A percentile compares a stretch with the other conserved stretches of the same genome.
Evolutionary conservation across 2,888 invertebrate genomes (phyloP).

Genomic region (Leucophenga montana): DNA sequence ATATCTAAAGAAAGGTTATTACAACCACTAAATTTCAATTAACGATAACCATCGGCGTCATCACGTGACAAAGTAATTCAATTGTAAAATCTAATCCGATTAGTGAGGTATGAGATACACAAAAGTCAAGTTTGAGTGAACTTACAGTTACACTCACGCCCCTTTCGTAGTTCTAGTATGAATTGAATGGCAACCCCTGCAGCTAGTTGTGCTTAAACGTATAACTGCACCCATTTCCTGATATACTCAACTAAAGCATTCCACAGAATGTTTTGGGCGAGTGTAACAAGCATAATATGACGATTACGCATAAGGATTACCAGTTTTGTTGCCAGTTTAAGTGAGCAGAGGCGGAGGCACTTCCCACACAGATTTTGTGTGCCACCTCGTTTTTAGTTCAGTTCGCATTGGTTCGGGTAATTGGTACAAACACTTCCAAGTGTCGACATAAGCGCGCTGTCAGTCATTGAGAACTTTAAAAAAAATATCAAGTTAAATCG

Average conservation of each 20-base stretch:
- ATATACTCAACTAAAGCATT: not conserved
- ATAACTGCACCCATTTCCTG: slow-evolving; percentile 1
- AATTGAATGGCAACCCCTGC: slow-evolving; percentile 36
- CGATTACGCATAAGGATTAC: slow-evolving; percentile 41
- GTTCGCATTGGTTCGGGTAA: slow-evolving; percentile 49
- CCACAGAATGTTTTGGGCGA: not conserved
- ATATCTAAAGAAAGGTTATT: slow-evolving; percentile 31
- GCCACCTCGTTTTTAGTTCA: slow-evolving; percentile 57
- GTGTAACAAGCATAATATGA: slow-evolving; percentile 32
- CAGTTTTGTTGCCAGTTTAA: not conserved
- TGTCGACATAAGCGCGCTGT: slow-evolving; percentile 53
- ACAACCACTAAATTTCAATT: slow-evolving; percentile 48
- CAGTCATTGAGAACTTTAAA: slow-evolving; percentile 31
- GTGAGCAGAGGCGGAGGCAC: slow-evolving; percentile 38
- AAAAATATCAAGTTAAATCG: slow-evolving; percentile 33
- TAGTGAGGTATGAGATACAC: slow-evolving; percentile 22
- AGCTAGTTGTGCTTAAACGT: slow-evolving; percentile 43
- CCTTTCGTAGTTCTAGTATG: slow-evolving; percentile 23
- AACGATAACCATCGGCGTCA: slow-evolving; percentile 47
- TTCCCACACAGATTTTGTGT: slow-evolving; percentile 63
- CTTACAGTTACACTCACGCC: slow-evolving; percentile 18
- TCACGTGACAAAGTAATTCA: slow-evolving; percentile 51
- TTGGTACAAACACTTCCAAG: slow-evolving; percentile 54
- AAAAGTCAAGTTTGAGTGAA: slow-evolving; percentile 21
- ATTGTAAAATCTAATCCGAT: slow-evolving; percentile 64